Evolutionary conservation across 2,113 vertebrate species (phyloP), one percentile per base, ranked within the genome.

Genomic region (Canis aureus): DNA sequence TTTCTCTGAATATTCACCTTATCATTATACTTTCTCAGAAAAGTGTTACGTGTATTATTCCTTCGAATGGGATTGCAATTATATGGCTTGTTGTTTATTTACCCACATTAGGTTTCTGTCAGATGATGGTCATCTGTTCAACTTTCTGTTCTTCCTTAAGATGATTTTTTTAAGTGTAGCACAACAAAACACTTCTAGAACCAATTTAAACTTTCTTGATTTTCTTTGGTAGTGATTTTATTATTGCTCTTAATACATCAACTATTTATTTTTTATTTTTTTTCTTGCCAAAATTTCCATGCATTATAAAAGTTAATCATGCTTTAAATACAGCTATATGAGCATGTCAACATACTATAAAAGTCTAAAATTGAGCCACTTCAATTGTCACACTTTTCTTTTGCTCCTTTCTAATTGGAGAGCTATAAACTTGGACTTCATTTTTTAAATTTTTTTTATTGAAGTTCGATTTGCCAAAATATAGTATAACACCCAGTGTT

Each of bases 381-480:
- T 95, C 57, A 25, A 62, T 8, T 16, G 78, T 88, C 8, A 91
- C 2, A 79, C 7, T 89, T 88, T 96, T n/a, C 89, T 88, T 96
- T 93, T 51, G 29, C 60, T 98, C 27, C 19, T 89, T 98, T 67
- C 38, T 97, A 97, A 97, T 59, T 79, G 76, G 25, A 74, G 16
- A 71, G 90, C 51, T 95, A 93, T 78, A 97, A 98, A 98, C 17
- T 94, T 84, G 32, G 59, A 98, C 35, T 38, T 97, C 43, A 43
- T 43, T 43, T 43, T 43, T 43, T 43, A 43, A 43, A 43, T 43
- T 43, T 43, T 43, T 43, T 43, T 43, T 43, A 43, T 8, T 43
- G 43, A 43, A 43, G 43, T 43, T 43, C 6, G 43, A 43, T 43
- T 43, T 43, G 43, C 43, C 43, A 43, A 43, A 43, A 43, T 43